phyloP scores from a whole-genome alignment of 2,797 vertebrate genomes.

The Emydoidea blandingii region DNA sequence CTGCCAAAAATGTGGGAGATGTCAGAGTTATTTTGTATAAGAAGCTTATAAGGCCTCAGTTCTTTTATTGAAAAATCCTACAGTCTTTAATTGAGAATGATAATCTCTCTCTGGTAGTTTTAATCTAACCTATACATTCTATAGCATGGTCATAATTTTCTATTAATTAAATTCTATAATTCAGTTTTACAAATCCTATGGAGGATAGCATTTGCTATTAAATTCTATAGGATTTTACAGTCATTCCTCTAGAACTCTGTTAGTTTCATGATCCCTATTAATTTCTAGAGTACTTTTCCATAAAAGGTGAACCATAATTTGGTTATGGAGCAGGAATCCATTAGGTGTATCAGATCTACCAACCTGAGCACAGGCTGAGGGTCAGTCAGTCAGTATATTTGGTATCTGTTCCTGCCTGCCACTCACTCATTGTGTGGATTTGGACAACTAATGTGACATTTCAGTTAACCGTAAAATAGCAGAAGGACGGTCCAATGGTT shows the following conservation, averaged over 20 bases:
- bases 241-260: background rate
- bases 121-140: background rate
- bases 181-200: background rate
- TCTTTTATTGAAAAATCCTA: constrained; percentile 1
- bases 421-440: accelerated
- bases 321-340: background rate
- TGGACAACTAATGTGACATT: background rate
- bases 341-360: accelerated
- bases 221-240: background rate
- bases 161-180: background rate
- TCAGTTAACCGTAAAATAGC: background rate
- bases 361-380: background rate
- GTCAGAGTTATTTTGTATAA: background rate
- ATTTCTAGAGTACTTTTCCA: background rate
- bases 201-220: background rate
- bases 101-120: background rate
- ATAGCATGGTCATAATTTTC: background rate
- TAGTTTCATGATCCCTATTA: background rate
- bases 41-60: background rate
- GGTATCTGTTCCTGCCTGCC: background rate
- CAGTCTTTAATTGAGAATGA: constrained; percentile 1
- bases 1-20: constrained; percentile 9
- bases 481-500: background rate
- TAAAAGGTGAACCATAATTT: background rate
- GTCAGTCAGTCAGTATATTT: background rate